A percentile compares a stretch with the other conserved stretches of the same genome.
phyloP scores from a whole-genome alignment of 2,797 vertebrate species.

The Neostethus bicornis region DNA sequence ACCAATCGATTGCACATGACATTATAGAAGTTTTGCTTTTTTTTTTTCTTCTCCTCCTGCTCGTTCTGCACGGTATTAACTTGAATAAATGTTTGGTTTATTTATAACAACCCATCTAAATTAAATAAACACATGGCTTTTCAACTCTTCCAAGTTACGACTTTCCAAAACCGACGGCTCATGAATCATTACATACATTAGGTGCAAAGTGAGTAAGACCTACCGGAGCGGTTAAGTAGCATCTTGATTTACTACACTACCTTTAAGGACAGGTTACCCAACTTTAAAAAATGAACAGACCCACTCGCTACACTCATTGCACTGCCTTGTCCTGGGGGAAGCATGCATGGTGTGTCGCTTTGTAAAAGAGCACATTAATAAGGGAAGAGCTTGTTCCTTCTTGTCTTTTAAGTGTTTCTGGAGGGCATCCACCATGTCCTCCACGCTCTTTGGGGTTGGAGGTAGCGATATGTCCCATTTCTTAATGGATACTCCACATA shows the following conservation, averaged over 20 bases:
- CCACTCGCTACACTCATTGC: slow-evolving; percentile 53
- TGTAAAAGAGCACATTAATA: slow-evolving; percentile 76
- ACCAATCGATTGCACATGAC: slow-evolving; percentile 40
- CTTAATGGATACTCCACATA: slow-evolving; percentile 62
- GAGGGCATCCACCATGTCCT: slow-evolving; percentile 65
- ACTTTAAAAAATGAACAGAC: slow-evolving; percentile 66
- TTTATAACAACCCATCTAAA: slow-evolving; percentile 10
- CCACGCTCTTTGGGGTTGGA: slow-evolving; percentile 51
- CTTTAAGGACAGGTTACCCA: slow-evolving; percentile 67
- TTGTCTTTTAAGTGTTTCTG: slow-evolving; percentile 71
- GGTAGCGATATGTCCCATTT: slow-evolving; percentile 54
- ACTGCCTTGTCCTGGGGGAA: slow-evolving; percentile 56
- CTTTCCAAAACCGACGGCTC: slow-evolving; percentile 18
- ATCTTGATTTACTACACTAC: slow-evolving; percentile 60
- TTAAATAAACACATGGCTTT: slow-evolving; percentile 5
- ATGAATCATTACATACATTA: slow-evolving; percentile 49
- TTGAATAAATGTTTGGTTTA: neutral
- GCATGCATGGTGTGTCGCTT: slow-evolving; percentile 53
- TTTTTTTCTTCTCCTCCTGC: slow-evolving; percentile 29
- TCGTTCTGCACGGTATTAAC: slow-evolving; percentile 4
- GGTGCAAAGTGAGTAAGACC: slow-evolving; percentile 44
- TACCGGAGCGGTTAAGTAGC: slow-evolving; percentile 45
- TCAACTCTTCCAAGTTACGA: slow-evolving; percentile 1
- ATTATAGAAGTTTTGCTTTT: slow-evolving; percentile 32
- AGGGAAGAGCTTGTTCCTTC: slow-evolving; percentile 69